These are phyloP conservation scores for Nebria ingens DNA, from an alignment of 1,140 invertebrate species.

Conservation along the genomic window DNA sequence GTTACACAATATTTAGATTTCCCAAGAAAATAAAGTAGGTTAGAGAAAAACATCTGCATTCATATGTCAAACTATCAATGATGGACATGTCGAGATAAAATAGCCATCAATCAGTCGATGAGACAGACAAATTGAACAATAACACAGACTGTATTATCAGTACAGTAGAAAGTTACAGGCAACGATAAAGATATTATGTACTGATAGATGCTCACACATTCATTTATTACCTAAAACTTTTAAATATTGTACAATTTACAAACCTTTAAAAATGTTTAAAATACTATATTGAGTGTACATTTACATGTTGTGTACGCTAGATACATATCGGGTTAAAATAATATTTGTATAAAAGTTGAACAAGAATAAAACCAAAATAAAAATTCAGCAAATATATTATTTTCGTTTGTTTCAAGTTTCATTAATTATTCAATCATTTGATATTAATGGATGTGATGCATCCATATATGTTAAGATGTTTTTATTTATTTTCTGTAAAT, in stretches of 20 bases:
- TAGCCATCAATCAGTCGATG: background rate
- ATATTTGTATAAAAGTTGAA: background rate
- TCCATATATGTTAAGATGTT: background rate
- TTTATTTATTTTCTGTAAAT: no score
- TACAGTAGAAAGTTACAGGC: background rate
- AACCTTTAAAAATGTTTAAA: no score
- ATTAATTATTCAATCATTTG: background rate
- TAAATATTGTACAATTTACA: background rate
- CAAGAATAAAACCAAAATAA: background rate
- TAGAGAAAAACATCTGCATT: background rate
- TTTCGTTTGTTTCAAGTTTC: background rate
- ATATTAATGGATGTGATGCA: background rate
- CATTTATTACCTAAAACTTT: background rate
- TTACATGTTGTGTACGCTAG: no score
- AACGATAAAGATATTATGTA: background rate
- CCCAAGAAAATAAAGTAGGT: no score
- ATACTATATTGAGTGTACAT: no score
- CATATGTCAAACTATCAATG: background rate
- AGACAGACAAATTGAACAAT: no score
- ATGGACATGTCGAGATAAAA: background rate
- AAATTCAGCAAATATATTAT: background rate
- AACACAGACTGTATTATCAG: background rate
- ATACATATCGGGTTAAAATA: background rate
- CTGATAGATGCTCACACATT: no score
- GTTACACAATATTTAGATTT: no score